These are phyloP conservation scores for Arctopsyche grandis DNA, from an alignment of 1,140 invertebrate genomes.

Conservation along the genomic window DNA sequence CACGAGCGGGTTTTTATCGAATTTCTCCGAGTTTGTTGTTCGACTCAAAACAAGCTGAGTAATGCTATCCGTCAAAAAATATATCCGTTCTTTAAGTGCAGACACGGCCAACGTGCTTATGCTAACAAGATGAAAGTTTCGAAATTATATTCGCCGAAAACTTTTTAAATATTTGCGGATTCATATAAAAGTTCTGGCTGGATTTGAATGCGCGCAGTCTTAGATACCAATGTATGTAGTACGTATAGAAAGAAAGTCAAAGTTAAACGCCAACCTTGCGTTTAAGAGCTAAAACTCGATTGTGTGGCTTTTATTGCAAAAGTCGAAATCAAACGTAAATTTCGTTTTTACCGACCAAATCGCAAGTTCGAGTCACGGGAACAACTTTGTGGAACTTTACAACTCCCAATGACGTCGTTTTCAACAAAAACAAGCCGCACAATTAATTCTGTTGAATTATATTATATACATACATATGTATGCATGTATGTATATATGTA, in stretches of 20 bases:
- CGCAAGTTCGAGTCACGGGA: no score
- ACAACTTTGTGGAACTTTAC: not conserved
- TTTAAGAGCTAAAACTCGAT: not conserved
- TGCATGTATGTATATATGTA: no score
- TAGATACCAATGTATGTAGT: not conserved
- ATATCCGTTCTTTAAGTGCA: not conserved
- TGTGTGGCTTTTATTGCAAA: conserved; percentile 5
- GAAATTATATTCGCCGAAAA: not conserved
- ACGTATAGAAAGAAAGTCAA: not conserved
- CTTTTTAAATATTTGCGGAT: conserved; percentile 11
- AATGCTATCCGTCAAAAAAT: not conserved
- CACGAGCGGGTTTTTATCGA: not conserved
- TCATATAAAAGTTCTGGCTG: not conserved
- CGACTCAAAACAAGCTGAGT: not conserved
- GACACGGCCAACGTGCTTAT: not conserved
- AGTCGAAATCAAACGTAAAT: conserved; percentile 12
- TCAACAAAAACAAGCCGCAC: not conserved
- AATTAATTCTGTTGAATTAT: no score
- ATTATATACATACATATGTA: no score
- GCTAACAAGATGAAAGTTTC: conserved; percentile 1
- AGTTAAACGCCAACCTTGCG: not conserved
- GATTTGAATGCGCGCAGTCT: not conserved
- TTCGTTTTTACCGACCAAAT: not conserved
- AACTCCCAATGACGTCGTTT: not conserved
- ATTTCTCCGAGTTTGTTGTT: not conserved